Percentiles rank a stretch among this genome's conserved stretches.
Conservation (phyloP, 2,113 vertebrate species). For the Amphiprion percula region DNA sequence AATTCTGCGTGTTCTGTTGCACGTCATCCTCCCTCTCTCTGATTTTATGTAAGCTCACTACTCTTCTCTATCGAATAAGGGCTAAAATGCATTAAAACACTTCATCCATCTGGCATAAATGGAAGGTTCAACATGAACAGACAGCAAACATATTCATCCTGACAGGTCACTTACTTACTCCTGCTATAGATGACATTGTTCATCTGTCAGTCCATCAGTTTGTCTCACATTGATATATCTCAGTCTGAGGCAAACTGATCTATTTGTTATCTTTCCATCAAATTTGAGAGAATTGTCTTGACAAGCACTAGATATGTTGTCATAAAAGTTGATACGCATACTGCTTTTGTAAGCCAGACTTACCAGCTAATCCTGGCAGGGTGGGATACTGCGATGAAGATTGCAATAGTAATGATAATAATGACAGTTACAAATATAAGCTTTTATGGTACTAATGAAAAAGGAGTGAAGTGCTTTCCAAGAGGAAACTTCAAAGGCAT, state of each 20-base stretch:
- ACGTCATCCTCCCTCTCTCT: not conserved
- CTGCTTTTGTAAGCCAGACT: too few species aligned
- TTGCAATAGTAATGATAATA: too few species aligned
- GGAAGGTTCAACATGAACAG: not conserved
- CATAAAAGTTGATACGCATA: not conserved
- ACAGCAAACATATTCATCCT: constrained; percentile 4
- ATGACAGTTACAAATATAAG: too few species aligned
- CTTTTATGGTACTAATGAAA: too few species aligned
- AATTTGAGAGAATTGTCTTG: not conserved
- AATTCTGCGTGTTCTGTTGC: not conserved
- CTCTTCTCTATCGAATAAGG: not conserved
- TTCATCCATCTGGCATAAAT: not conserved
- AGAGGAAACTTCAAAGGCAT: too few species aligned
- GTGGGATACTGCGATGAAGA: not conserved
- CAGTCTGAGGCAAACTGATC: not conserved
- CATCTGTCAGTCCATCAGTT: not conserved
- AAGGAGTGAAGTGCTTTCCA: too few species aligned
- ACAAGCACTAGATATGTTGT: not conserved
- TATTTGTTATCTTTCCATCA: not conserved
- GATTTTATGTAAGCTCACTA: not conserved
- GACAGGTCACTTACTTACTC: not conserved
- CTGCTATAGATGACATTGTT: not conserved
- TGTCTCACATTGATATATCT: not conserved
- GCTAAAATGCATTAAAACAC: not conserved
- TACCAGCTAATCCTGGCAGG: not conserved